phyloP scores from a whole-genome alignment of 2,113 vertebrate species.

The Elaphurus davidianus region DNA sequence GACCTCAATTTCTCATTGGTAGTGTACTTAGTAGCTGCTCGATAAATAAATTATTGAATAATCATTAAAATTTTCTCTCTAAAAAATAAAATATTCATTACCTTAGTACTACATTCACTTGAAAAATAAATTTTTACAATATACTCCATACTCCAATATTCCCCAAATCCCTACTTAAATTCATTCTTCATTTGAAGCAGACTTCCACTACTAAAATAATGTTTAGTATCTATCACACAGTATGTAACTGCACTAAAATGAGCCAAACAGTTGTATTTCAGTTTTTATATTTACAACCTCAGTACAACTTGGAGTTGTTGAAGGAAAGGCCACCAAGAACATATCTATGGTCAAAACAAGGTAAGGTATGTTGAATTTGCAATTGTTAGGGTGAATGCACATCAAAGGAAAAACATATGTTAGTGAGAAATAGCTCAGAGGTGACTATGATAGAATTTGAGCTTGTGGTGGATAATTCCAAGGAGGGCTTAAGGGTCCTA shows the following conservation, averaged over 20 bases:
- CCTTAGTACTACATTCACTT: not conserved
- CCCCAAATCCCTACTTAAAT: not conserved
- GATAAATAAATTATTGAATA: not conserved
- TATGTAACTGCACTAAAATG: not conserved
- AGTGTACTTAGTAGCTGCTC: not conserved
- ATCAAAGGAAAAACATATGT: not conserved
- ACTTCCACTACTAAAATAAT: not conserved
- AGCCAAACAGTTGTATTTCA: not conserved
- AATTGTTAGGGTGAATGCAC: not conserved
- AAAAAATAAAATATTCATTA: not conserved
- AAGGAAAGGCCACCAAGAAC: not conserved
- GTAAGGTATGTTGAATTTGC: not conserved
- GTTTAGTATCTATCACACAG: not conserved
- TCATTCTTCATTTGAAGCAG: not conserved
- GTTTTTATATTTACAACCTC: constrained; percentile 22
- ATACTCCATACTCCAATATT: not conserved
- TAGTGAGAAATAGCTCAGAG: not conserved
- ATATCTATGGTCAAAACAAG: not conserved
- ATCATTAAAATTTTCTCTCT: not conserved
- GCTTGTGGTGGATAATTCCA: not conserved
- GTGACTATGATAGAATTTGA: not conserved
- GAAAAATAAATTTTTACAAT: not conserved
- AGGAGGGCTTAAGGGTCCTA: not conserved
- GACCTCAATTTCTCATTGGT: not conserved
- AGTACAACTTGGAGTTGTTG: not conserved